phyloP scores from a whole-genome alignment of 1,140 invertebrate species.

The Triops longicaudatus region DNA sequence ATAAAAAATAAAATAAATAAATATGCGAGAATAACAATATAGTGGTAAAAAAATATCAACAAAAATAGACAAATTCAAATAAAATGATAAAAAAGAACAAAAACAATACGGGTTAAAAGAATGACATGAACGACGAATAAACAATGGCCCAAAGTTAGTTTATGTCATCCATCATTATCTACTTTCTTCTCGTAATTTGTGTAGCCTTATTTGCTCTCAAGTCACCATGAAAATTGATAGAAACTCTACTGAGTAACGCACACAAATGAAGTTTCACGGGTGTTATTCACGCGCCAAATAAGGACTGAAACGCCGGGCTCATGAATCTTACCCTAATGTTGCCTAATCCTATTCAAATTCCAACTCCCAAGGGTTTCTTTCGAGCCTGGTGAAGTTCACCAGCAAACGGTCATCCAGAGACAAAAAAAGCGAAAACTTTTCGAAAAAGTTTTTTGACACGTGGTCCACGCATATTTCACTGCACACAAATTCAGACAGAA shows the following conservation, averaged over 20 bases:
- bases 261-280: background rate
- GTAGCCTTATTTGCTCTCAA: background rate
- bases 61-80: background rate
- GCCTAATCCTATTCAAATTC: background rate
- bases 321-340: background rate
- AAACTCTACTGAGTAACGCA: background rate
- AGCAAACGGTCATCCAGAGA: no score
- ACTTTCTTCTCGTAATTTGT: background rate
- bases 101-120: no score
- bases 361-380: background rate
- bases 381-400: background rate
- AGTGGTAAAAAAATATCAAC: background rate
- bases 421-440: background rate
- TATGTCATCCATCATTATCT: background rate
- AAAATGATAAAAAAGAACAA: background rate
- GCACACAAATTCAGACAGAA: background rate
- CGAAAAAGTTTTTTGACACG: background rate
- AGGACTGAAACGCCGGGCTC: background rate
- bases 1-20: no score
- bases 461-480: background rate
- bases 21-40: no score
- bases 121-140: background rate
- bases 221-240: constrained; percentile 8
- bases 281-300: background rate
- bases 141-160: background rate